Conservation (phyloP, 2,113 vertebrate genomes). For the Heloderma charlesbogerti region DNA sequence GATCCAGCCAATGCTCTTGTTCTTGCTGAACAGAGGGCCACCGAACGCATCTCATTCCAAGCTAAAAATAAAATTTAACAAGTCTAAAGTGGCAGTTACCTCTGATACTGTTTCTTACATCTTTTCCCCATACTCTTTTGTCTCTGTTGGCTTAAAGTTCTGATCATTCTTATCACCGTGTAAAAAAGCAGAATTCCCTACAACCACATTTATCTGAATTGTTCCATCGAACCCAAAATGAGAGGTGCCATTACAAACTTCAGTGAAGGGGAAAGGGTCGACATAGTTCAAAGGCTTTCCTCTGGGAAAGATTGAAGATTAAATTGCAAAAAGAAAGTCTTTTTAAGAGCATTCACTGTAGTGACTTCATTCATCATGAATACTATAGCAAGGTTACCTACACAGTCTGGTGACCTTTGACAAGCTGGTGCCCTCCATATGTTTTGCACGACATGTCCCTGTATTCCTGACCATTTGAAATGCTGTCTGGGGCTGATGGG, state of each 20-base stretch:
- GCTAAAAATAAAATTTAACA: not conserved
- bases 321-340: not conserved
- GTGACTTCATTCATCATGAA: not conserved
- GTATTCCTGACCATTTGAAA: no score
- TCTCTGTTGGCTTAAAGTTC: not conserved
- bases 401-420: not conserved
- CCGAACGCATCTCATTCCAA: not conserved
- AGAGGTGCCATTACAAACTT: not conserved
- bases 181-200: not conserved
- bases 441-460: no score
- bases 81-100: not conserved
- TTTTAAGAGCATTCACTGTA: not conserved
- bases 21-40: not conserved
- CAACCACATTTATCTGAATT: not conserved
- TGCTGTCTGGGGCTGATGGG: no score
- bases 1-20: slow-evolving; percentile 51
- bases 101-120: not conserved
- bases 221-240: not conserved
- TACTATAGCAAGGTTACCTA: not conserved
- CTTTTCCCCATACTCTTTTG: slow-evolving; percentile 36
- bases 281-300: not conserved
- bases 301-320: no score
- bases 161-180: slow-evolving; percentile 19
- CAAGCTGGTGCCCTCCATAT: no score
- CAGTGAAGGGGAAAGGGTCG: not conserved